phyloP scores from a whole-genome alignment of 2,888 invertebrate species.

The Rhimphoctona megacephalus region DNA sequence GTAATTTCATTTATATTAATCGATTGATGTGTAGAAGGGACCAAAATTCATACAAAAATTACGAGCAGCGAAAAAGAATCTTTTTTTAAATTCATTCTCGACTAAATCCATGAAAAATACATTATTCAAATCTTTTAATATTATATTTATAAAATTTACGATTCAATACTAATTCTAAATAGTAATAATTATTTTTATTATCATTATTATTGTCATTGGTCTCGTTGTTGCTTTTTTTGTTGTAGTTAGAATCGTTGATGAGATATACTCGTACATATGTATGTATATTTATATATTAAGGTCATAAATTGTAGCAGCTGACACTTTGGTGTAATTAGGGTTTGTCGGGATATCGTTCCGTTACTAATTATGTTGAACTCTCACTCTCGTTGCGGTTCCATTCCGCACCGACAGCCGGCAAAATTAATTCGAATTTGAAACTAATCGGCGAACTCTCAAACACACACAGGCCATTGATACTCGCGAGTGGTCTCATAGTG shows the following conservation, averaged over 20 bases:
- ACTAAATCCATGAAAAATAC: not conserved
- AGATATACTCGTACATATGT: not conserved
- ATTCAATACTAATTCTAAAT: not conserved
- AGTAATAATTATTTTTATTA: not conserved
- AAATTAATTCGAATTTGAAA: conserved; percentile 83
- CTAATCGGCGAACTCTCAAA: conserved; percentile 75
- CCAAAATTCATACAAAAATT: not conserved
- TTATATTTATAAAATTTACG: not conserved
- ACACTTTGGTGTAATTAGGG: conserved; percentile 83
- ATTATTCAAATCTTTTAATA: not conserved
- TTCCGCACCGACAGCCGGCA: conserved; percentile 71
- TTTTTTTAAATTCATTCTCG: not conserved
- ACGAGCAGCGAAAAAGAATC: not conserved
- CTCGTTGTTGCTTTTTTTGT: not conserved
- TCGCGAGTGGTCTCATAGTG: not conserved
- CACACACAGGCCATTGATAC: not conserved
- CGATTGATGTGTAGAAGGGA: not conserved
- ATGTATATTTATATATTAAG: conserved; percentile 46
- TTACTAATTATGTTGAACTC: conserved; percentile 81
- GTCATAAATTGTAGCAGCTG: conserved; percentile 80
- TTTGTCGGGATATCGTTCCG: conserved; percentile 79
- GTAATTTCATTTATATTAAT: conserved; percentile 43
- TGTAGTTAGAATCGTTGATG: not conserved
- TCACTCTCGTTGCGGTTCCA: conserved; percentile 70
- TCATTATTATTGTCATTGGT: not conserved